Base-by-base conservation (phyloP, 2,888 invertebrate species). In the Sminthurides aquaticus region DNA sequence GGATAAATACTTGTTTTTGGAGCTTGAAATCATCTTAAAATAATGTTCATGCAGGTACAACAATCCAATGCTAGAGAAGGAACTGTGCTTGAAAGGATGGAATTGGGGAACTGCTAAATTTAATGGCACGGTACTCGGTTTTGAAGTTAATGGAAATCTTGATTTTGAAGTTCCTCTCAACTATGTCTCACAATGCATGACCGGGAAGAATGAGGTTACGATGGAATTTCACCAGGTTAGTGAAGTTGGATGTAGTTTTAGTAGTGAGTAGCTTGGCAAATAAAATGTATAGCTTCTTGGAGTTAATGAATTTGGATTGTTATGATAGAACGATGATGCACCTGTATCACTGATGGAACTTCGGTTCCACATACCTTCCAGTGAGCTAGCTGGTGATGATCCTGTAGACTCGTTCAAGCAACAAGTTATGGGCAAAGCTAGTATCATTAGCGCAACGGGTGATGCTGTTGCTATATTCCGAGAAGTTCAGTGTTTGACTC, bases 31-130 rank as follows among this genome's bases (percentile, higher is more conserved):
- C n/a, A n/a, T n/a, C n/a, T n/a, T n/a, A n/a, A n/a, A n/a, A n/a
- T n/a, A n/a, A n/a, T n/a, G n/a, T n/a, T n/a, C n/a, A n/a, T n/a
- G n/a, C 3, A 87, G 88, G 71, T 97, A 95, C 79, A 84, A 87
- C 28, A 88, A 89, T 74, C 89, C 91, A 65, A 86, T 97, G 86
- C 81, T 91, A 57, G 93, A 92, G 76, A 91, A 91, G 76, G 98
- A 99, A 76, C 80, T 95, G 61, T 91, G 94, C 70, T 82, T 97
- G 1, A 96, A 94, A 78, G 99, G 99, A 0, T 99, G 98, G 98
- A 99, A 99, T 79, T 99, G 98, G 94, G 99, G 99, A 28, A 90
- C 91, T 0, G 93, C 94, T 0, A 90, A 91, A 75, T 98, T 99
- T 77, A 87, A 87, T 75, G 98, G 93, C 2, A 87, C 91, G 0